A percentile compares a stretch with the other conserved stretches of the same genome.
These are phyloP conservation scores for Neelides sp. DNA, from an alignment of 1,140 invertebrate genomes.

Conservation along the genomic window DNA sequence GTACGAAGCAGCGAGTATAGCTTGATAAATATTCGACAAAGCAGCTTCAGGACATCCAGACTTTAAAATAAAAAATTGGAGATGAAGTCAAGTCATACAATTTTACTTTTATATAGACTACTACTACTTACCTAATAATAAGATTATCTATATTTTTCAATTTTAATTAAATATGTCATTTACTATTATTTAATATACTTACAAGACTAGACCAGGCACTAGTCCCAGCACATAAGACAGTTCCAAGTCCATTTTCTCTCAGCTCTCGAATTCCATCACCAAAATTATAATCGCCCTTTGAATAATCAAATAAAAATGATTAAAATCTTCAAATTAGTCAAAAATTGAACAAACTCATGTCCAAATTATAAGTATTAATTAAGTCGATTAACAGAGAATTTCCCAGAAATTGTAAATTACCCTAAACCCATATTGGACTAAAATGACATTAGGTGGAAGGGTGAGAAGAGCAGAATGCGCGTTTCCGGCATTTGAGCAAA, in stretches of 20 bases:
- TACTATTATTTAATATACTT: constrained; percentile 10
- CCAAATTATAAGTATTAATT: not conserved
- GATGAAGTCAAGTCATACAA: not conserved
- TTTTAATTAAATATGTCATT: constrained; percentile 21
- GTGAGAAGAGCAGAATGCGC: constrained; percentile 35
- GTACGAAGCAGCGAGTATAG: constrained; percentile 43
- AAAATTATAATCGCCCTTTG: constrained; percentile 53
- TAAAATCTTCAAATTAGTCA: not conserved
- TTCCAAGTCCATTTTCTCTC: constrained; percentile 43
- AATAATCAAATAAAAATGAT: constrained; percentile 19
- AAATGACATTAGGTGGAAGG: constrained; percentile 46
- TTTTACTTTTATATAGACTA: too few relatives aligned
- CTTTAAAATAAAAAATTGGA: constrained; percentile 35
- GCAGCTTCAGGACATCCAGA: constrained; percentile 52
- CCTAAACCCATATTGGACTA: constrained; percentile 52
- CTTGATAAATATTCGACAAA: constrained; percentile 48
- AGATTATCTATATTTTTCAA: constrained; percentile 26
- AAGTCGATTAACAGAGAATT: constrained; percentile 3
- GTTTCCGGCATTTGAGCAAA: constrained; percentile 48
- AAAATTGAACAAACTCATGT: not conserved
- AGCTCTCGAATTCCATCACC: constrained; percentile 44
- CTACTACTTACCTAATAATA: constrained; percentile 16
- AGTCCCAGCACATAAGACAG: constrained; percentile 50
- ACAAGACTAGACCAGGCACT: constrained; percentile 49
- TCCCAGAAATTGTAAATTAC: constrained; percentile 32